Base-by-base conservation (phyloP, 2,797 vertebrate species). In the Tachyglossus aculeatus region DNA sequence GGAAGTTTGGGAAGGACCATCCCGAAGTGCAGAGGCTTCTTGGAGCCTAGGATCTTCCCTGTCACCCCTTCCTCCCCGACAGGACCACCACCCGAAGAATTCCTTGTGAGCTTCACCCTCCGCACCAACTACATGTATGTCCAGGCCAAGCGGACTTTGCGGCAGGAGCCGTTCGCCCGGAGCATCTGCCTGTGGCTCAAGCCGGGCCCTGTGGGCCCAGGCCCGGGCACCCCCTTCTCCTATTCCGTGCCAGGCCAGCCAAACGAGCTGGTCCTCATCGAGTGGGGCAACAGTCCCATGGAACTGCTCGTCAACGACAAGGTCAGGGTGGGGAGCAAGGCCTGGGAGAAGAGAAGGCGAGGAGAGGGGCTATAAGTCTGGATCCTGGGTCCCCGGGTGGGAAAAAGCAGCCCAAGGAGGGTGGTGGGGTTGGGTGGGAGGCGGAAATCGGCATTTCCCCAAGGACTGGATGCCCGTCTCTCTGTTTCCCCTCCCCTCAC, bases 81-180 rank as follows among this genome's bases (percentile, higher is more conserved):
- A 94, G 93, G 85, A 22, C 82, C n/a, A n/a, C n/a, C n/a, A 57
- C 91, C 94, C 1, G 89, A 70, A 13, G 87, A 86, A 6, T 96
- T 95, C 84, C 85, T 95, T 40, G 91, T 96, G 12, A 91, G 93
- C 66, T 96, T 96, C 53, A 94, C 95, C 19, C 93, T 95, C 88
- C 93, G 93, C 78, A 95, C 94, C 76, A 95, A 94, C 82, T 95
- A 96, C 83, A 94, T 95, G 95, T 94, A 94, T 4, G 94, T 85
- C 34, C 83, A 89, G 37, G 90, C 95, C 88, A 95, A 87, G 80
- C 88, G 85, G 25, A 88, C 93, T 2, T 88, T 95, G 41, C 86
- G 91, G 41, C 93, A 74, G 2, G 95, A 96, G 83, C 80, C 96
- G 71, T 95, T 95, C n/a, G 91, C 94, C 31, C 74, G 96, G 59